Base-by-base conservation (phyloP, 2,888 invertebrate species). In the Drosophila mimica region DNA sequence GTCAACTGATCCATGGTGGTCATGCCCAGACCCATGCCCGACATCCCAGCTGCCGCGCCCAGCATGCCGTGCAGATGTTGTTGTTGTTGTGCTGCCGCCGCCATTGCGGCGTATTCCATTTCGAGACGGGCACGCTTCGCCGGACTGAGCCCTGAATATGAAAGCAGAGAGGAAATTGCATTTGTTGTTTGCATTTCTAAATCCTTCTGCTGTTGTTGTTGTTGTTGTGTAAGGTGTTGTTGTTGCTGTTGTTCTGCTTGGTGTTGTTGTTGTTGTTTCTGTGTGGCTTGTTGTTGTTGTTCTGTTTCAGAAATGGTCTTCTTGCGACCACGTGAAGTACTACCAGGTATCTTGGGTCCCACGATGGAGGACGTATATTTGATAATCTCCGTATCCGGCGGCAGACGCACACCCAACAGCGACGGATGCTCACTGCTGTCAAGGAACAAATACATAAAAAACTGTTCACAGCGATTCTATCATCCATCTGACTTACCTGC, bases 321-420 rank as follows among this genome's bases (percentile, higher is more conserved):
- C 94, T 97, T 97, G 70, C 97, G 95, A 68, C 97, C 97, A 59
- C 97, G 95, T 90, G 97, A 97, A 82, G 97, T 97, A 74, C 96
- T 96, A 73, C 97, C 97, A 17, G 97, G 96, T 79, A 96, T 95
- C 95, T 97, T 97, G 67, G 97, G 97, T 71, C 97, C 97, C 82
- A 97, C 96, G 90, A 97, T 95, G 70, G 97, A 97, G 81, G 97
- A 97, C 80, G 97, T 97, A 93, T 97, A 97, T 93, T 97, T 97
- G 92, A 97, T 97, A 79, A 97, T 97, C 94, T 97, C 97, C 53
- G 97, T 97, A 92, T 97, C 97, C 46, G 97, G 97, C 78, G 97
- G 97, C 87, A 97, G 94, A 74, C 97, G 95, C 57, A 97, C 97
- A 72, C 97, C 97, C 91, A 97, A 94, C 92, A 97, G 95, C 89